Evolutionary conservation across 2,888 invertebrate species (phyloP).

Genomic region (Meiosimyza decipiens): DNA sequence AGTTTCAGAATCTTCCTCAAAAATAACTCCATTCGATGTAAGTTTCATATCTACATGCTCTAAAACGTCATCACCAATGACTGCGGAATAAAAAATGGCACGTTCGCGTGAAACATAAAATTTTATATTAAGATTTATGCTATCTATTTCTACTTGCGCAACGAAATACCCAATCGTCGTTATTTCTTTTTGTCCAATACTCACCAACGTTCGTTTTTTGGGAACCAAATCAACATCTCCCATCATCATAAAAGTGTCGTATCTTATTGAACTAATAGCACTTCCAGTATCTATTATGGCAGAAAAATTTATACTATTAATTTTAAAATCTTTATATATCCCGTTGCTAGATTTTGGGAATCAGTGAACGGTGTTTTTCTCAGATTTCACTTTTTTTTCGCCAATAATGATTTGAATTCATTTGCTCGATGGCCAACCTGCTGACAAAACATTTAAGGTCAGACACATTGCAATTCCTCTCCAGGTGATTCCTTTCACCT

Average conservation of each 20-base stretch:
- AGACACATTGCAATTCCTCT: too few relatives aligned
- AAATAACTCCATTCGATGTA: neutral
- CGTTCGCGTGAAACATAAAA: slow-evolving; percentile 26
- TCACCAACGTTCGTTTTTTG: slow-evolving; percentile 6
- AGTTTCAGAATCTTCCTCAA: neutral
- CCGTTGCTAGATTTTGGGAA: too few relatives aligned
- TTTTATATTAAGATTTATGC: slow-evolving; percentile 1
- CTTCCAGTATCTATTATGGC: slow-evolving; percentile 4
- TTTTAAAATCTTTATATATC: too few relatives aligned
- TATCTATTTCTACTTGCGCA: neutral
- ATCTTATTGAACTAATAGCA: slow-evolving; percentile 25
- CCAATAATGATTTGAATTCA: too few relatives aligned
- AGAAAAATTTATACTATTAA: too few relatives aligned
- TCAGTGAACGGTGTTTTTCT: too few relatives aligned
- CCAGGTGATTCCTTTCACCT: too few relatives aligned
- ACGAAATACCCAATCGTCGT: slow-evolving; percentile 29
- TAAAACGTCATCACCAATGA: neutral
- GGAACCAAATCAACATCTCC: slow-evolving; percentile 14
- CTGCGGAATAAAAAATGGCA: slow-evolving; percentile 22
- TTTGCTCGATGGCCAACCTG: too few relatives aligned
- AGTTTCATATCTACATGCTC: slow-evolving; percentile 1
- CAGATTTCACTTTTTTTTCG: too few relatives aligned
- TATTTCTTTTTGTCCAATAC: slow-evolving; percentile 26
- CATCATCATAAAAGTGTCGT: slow-evolving; percentile 24
- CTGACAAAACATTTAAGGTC: neutral